Evolutionary conservation across 1,140 invertebrate genomes (phyloP).

Genomic region (Drosophila watanabei): DNA sequence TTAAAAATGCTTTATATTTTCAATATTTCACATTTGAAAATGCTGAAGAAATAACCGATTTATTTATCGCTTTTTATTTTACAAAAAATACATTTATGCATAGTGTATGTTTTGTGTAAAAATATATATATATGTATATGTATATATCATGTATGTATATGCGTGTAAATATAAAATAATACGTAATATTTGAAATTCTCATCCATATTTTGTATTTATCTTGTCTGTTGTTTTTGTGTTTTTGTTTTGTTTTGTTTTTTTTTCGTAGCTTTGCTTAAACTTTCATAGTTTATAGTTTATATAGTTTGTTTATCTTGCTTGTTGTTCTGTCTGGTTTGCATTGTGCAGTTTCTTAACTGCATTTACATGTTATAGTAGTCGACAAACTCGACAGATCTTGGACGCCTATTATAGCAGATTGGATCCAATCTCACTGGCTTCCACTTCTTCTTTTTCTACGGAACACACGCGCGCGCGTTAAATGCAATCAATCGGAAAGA

Average conservation of each 20-base stretch:
- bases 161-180: slow-evolving; percentile 75
- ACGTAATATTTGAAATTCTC: slow-evolving; percentile 64
- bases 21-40: slow-evolving; percentile 7
- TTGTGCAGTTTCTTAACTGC: slow-evolving; percentile 7
- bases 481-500: slow-evolving; percentile 61
- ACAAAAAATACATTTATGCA: slow-evolving; percentile 75
- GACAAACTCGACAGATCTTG: slow-evolving; percentile 83
- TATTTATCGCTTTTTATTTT: slow-evolving; percentile 62
- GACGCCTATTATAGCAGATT: slow-evolving; percentile 80
- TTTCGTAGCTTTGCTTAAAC: slow-evolving; percentile 58
- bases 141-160: slow-evolving; percentile 70
- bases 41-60: slow-evolving; percentile 16
- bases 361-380: slow-evolving; percentile 84
- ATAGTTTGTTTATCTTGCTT: slow-evolving; percentile 17
- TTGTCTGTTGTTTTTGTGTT: slow-evolving; percentile 26
- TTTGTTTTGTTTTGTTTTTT: slow-evolving; percentile 19
- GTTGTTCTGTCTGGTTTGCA: slow-evolving; percentile 19
- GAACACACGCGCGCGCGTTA: slow-evolving; percentile 49
- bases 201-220: slow-evolving; percentile 40
- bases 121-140: slow-evolving; percentile 71
- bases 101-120: slow-evolving; percentile 77
- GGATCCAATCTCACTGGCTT: slow-evolving; percentile 85
- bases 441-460: slow-evolving; percentile 85
- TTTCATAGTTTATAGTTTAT: slow-evolving; percentile 20
- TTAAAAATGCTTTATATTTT: neutral